Percentiles rank a stretch among this genome's conserved stretches.
phyloP scores from a whole-genome alignment of 2,113 vertebrate species.

The Reinhardtius hippoglossoides region DNA sequence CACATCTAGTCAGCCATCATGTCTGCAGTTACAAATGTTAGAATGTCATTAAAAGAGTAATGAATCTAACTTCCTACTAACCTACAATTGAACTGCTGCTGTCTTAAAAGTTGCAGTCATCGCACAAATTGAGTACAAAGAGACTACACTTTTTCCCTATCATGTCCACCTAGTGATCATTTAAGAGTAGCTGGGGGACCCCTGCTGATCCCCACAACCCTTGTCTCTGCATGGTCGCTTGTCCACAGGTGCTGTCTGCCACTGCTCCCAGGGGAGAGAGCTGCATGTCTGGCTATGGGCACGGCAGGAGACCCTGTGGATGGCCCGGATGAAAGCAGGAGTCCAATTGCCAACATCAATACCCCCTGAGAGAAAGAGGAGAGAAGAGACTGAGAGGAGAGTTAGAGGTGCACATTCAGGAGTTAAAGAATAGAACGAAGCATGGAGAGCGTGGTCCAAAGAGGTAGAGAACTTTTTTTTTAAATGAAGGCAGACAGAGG shows the following conservation, averaged over 20 bases:
- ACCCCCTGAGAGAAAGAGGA: neutral
- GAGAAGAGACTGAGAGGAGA: too few relatives aligned
- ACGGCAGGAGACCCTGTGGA: too few relatives aligned
- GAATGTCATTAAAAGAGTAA: neutral
- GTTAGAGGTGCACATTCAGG: neutral
- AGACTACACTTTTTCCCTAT: neutral
- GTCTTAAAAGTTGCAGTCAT: too few relatives aligned
- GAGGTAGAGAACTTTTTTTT: neutral
- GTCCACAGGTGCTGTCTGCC: slow-evolving; percentile 3
- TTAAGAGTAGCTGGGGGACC: slow-evolving; percentile 1
- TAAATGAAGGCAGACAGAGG: neutral
- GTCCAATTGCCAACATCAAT: slow-evolving; percentile 8
- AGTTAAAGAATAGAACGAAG: neutral
- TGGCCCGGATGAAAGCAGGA: slow-evolving; percentile 22
- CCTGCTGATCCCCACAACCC: neutral
- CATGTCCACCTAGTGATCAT: neutral
- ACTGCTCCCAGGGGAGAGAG: too few relatives aligned
- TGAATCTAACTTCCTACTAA: neutral
- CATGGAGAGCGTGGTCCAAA: neutral
- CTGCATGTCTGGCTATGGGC: too few relatives aligned
- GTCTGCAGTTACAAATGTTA: neutral
- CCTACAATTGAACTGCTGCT: neutral
- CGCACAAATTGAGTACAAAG: too few relatives aligned
- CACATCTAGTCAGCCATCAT: neutral
- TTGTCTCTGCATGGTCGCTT: neutral